Evolutionary conservation across 2,797 vertebrate species (phyloP).

Genomic region (Peromyscus aztecus): DNA sequence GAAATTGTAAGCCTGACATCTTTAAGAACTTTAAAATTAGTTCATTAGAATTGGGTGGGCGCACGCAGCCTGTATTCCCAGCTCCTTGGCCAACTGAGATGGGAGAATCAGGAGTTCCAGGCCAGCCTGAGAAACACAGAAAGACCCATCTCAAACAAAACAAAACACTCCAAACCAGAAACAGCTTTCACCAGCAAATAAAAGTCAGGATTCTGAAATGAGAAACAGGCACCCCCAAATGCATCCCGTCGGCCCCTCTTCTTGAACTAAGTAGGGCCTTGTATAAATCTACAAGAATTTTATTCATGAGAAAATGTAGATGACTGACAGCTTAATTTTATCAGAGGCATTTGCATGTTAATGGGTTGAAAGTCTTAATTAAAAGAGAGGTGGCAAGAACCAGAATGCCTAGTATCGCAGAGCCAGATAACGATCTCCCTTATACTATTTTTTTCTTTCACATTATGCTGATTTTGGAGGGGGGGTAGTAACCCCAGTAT

Average conservation of each 20-base stretch:
- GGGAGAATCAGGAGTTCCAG: neutral
- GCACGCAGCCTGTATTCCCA: neutral
- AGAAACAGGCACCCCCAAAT: neutral
- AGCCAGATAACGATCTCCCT: slow-evolving; percentile 36
- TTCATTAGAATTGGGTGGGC: neutral
- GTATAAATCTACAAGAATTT: slow-evolving; percentile 18
- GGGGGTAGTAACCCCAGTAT: no score
- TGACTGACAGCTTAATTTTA: slow-evolving; percentile 25
- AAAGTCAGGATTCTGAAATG: neutral
- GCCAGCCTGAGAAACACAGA: neutral
- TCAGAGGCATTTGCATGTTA: slow-evolving; percentile 52
- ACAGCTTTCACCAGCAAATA: slow-evolving; percentile 13
- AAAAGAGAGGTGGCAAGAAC: neutral
- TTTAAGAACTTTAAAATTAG: slow-evolving; percentile 34
- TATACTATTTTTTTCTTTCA: neutral
- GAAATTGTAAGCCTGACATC: slow-evolving; percentile 19
- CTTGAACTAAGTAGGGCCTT: neutral
- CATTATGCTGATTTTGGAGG: neutral
- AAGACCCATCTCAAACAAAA: neutral
- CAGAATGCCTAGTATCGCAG: neutral
- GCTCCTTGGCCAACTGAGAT: no score
- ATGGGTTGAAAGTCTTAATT: slow-evolving; percentile 16
- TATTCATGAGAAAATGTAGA: slow-evolving; percentile 19
- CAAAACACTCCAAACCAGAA: neutral
- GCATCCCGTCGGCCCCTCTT: neutral